Evolutionary conservation across 2,113 vertebrate species (phyloP), one percentile per base, ranked within the genome.

Genomic region (Dicaeum eximium): DNA sequence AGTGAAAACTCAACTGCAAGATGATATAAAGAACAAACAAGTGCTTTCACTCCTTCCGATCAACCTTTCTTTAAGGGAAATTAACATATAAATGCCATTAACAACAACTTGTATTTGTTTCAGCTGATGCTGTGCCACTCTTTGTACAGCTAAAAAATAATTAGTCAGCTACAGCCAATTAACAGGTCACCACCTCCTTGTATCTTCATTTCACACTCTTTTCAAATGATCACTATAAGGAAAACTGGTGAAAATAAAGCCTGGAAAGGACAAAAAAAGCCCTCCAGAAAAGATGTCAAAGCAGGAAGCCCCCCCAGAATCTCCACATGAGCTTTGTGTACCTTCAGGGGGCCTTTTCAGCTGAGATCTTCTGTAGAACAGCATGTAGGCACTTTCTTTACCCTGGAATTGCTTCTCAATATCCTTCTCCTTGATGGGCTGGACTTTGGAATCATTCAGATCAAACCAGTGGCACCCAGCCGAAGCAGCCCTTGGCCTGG

Each of bases 361-460:
- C 87, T 97, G 97, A 70, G 98, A 97, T 96, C 99, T 99, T 82
- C 99, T 98, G 95, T 99, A 99, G 89, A 99, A 99, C 92, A 99
- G 97, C 99, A 99, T 99, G 98, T 99, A 99, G 85, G 99, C 99
- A 42, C 99, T 99, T 97, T 99, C 99, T 97, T 99, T 99, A 53
- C 99, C 99, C 98, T 99, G 98, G 94, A 99, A 99, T 78, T 99
- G 99, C 92, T 99, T 99, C 96, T 99, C 98, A 92, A 99, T 98
- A 58, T 99, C 99, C 56, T 97, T 97, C 95, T 99, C 98, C 66
- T 97, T 97, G 94, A 99, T 99, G 19, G 98, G 98, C 9, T 98
- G 98, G 54, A 99, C 99, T n/a, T 95, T 91, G 19, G 88, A 88
- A 96, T 99, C 99, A 40, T 99, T 99, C 23, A 99, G 97, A 92